Evolutionary conservation across 1,140 invertebrate genomes (phyloP).

Genomic region (Ephestia elutella): DNA sequence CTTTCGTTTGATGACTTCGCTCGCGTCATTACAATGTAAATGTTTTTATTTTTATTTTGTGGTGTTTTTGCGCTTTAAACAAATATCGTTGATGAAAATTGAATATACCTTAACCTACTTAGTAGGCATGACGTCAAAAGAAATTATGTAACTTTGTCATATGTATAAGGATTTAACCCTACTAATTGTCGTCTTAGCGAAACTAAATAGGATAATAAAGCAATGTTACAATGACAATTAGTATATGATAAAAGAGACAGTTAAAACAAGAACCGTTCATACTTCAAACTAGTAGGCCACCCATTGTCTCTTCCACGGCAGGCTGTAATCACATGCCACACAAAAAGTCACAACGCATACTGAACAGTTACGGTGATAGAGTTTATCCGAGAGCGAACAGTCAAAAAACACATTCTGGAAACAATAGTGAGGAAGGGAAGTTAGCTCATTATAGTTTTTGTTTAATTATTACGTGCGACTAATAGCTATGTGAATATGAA

Average conservation of each 20-base stretch:
- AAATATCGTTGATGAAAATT: neutral
- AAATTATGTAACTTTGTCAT: neutral
- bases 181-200: too few species aligned
- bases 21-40: neutral
- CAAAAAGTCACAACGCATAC: neutral
- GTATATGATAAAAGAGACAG: neutral
- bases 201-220: too few species aligned
- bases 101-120: neutral
- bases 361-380: neutral
- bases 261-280: slow-evolving; percentile 1
- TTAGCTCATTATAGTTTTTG: neutral
- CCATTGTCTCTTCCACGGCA: neutral
- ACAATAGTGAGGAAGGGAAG: neutral
- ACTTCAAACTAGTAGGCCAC: neutral
- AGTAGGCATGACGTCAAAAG: neutral
- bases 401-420: neutral
- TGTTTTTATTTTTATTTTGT: neutral
- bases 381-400: neutral
- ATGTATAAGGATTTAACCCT: too few species aligned
- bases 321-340: neutral
- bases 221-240: too few species aligned
- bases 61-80: too few species aligned
- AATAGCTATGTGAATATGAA: neutral
- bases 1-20: neutral
- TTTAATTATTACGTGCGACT: slow-evolving; percentile 3